These are phyloP conservation scores for Micromesistius poutassou DNA, from an alignment of 2,797 vertebrate genomes.

Conservation along the genomic window DNA sequence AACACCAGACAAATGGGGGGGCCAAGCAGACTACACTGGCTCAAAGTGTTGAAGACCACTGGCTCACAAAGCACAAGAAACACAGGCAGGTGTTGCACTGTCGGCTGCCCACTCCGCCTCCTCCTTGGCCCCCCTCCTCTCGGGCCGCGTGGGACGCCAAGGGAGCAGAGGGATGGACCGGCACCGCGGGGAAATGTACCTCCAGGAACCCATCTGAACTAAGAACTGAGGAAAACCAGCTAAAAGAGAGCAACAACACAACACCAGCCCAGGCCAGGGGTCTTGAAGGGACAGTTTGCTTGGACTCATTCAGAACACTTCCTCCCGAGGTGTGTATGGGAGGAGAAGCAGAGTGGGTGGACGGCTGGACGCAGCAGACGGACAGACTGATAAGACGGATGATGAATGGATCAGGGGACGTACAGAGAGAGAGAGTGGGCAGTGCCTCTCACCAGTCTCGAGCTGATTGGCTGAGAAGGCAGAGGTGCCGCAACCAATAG, in stretches of 20 bases:
- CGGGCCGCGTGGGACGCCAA: too few species aligned
- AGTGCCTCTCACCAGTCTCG: conserved; percentile 78
- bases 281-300: not conserved
- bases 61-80: not conserved
- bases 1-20: conserved; percentile 2
- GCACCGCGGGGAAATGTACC: not conserved
- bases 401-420: conserved; percentile 22
- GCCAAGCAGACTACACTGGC: not conserved
- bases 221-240: not conserved
- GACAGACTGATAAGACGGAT: conserved; percentile 38
- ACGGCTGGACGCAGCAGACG: conserved; percentile 14
- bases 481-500: conserved; percentile 66
- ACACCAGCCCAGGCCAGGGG: not conserved
- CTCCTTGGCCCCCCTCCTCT: not conserved
- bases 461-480: conserved; percentile 74
- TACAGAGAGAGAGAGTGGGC: conserved; percentile 54
- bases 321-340: not conserved
- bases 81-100: not conserved
- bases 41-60: not conserved
- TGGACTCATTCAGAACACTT: not conserved
- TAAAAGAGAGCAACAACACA: not conserved
- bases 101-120: not conserved
- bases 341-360: not conserved
- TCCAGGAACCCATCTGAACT: not conserved
- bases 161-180: not conserved